Base-by-base conservation (phyloP, 2,113 vertebrate genomes). In the Panurus biarmicus region DNA sequence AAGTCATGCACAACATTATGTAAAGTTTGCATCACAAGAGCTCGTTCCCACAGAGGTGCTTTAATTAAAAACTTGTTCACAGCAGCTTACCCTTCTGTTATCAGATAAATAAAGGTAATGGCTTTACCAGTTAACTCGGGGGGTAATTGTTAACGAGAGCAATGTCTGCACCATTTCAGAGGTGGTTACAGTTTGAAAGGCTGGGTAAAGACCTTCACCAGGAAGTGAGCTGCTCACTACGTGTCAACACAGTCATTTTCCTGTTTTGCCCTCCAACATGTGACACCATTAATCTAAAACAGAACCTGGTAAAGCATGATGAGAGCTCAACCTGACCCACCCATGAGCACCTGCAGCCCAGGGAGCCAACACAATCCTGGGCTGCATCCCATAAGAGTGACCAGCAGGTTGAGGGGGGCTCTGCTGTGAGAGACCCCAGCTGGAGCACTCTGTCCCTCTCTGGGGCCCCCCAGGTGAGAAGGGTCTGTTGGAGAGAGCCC, bases 11-110 rank as follows among this genome's bases (percentile, higher is more conserved):
- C 89, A 70, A 44, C 74, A 57, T 94, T 83, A 94, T 79, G 82
- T 53, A 48, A 91, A 94, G 74, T 90, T 90, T 91, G 85, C 85
- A 95, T 93, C 91, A 93, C 87, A 91, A 90, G 85, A 71, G 64
- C 75, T 76, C 5, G 2, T 95, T 95, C 95, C 93, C 96, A 95
- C 93, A 95, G 85, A 90, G 72, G 82, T 53, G 85, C 74, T 83
- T 82, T 91, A 95, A 94, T 89, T 97, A 94, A 94, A 94, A 95
- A 58, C 81, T 70, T 66, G 95, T 83, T 91, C 91, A 91, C 91
- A 96, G 74, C 92, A 90, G 85, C 28, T 95, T 84, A 79, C 28
- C 53, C 40, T 93, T 87, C 85, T 80, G 81, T 93, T 95, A 97
- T 96, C 96, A 93, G 94, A 94, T 95, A 51, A 95, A 85, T 60